These are phyloP conservation scores for Ormyrus rosae DNA, from an alignment of 2,888 invertebrate genomes.

Conservation along the genomic window DNA sequence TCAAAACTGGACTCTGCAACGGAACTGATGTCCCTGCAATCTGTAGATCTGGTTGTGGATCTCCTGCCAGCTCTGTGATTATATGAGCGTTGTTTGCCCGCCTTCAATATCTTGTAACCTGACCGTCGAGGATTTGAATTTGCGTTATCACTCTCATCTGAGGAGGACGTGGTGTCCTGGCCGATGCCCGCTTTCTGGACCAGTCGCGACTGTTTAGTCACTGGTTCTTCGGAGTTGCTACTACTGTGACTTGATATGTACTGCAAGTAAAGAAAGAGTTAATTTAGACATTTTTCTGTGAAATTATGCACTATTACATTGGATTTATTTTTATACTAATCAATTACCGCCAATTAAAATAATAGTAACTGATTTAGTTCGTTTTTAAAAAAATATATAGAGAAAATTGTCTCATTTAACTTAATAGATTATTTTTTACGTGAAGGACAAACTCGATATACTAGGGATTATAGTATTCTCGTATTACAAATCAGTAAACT, in stretches of 20 bases:
- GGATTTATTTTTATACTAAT: no score
- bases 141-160: neutral
- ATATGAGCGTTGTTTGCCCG: no score
- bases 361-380: neutral
- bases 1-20: no score
- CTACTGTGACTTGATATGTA: conserved; percentile 78
- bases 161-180: conserved; percentile 8
- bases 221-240: conserved; percentile 85
- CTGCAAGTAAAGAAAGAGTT: conserved; percentile 75
- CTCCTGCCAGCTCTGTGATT: no score
- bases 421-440: no score
- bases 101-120: no score
- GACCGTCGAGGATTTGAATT: no score
- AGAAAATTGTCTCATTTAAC: neutral
- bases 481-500: no score
- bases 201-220: conserved; percentile 79
- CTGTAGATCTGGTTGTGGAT: no score
- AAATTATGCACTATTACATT: neutral
- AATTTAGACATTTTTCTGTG: neutral
- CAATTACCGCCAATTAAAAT: neutral
- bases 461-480: no score
- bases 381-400: neutral
- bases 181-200: conserved; percentile 39
- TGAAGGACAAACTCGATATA: no score
- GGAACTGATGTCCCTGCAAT: no score